A percentile compares a stretch with the other conserved stretches of the same genome.
phyloP scores from a whole-genome alignment of 92 coral and sea anemone genomes.

The Blastomussa wellsi region DNA sequence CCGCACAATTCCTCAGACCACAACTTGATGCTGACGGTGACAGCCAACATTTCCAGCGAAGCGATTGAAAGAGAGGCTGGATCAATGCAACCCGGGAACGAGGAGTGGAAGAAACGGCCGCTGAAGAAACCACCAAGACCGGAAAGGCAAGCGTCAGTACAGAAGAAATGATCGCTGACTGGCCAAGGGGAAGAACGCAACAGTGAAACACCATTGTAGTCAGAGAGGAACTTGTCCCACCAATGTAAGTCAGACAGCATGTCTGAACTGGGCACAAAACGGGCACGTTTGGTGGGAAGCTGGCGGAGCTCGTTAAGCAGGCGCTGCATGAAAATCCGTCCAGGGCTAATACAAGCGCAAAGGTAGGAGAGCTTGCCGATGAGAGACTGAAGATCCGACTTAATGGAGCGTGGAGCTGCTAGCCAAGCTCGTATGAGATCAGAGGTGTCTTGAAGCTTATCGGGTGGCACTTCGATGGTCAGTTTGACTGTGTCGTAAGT shows the following conservation, averaged over 20 bases:
- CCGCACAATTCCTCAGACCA: conserved; percentile 27
- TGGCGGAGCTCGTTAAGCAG: conserved; percentile 29
- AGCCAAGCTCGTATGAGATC: conserved; percentile 36
- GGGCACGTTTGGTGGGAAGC: not conserved
- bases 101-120: conserved; percentile 22
- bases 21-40: conserved; percentile 25
- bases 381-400: conserved; percentile 29
- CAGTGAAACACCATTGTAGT: conserved; percentile 45
- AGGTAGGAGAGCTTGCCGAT: conserved; percentile 54
- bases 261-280: not conserved
- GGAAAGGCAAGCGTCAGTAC: conserved; percentile 43
- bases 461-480: not conserved
- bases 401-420: conserved; percentile 15
- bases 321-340: conserved; percentile 47
- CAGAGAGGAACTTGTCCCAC: conserved; percentile 38
- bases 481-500: conserved; percentile 7
- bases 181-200: conserved; percentile 28
- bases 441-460: conserved; percentile 17
- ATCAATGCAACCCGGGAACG: conserved; percentile 28
- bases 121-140: conserved; percentile 30
- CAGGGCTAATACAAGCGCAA: conserved; percentile 45
- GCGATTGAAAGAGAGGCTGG: conserved; percentile 19
- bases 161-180: conserved; percentile 15
- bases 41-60: conserved; percentile 33
- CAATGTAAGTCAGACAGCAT: conserved; percentile 40